Evolutionary conservation across 2,888 invertebrate species (phyloP).

Genomic region (Idaea biselata): DNA sequence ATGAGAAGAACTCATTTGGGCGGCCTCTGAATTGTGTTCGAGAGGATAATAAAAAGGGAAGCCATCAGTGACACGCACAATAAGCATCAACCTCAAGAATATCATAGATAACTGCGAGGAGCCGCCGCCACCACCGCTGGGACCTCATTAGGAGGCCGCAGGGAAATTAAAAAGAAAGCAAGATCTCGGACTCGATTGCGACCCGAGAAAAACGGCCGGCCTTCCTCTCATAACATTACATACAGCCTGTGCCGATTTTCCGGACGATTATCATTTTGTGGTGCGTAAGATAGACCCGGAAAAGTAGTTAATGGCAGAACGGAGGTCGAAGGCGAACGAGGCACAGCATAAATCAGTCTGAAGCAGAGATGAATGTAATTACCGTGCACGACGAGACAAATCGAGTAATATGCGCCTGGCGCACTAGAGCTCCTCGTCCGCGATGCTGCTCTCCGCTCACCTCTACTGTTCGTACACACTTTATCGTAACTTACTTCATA

Average conservation of each 20-base stretch:
- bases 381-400: slow-evolving; percentile 57
- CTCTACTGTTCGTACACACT: neutral
- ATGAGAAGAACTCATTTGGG: slow-evolving; percentile 78
- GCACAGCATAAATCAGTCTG: slow-evolving; percentile 62
- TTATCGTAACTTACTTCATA: neutral
- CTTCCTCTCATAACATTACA: slow-evolving; percentile 80
- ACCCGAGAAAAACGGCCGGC: slow-evolving; percentile 69
- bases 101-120: slow-evolving; percentile 78
- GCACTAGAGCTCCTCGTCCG: slow-evolving; percentile 14
- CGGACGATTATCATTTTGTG: slow-evolving; percentile 81
- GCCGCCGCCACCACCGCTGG: slow-evolving; percentile 63
- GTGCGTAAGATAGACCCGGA: slow-evolving; percentile 74
- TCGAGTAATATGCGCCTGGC: slow-evolving; percentile 40
- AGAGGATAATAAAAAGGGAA: slow-evolving; percentile 80
- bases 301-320: slow-evolving; percentile 70
- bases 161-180: slow-evolving; percentile 82
- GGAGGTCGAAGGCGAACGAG: slow-evolving; percentile 46
- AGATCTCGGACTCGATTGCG: slow-evolving; percentile 79
- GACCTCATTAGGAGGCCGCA: slow-evolving; percentile 80
- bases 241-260: slow-evolving; percentile 79
- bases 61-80: slow-evolving; percentile 81
- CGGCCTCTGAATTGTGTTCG: slow-evolving; percentile 79
- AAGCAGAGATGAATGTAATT: slow-evolving; percentile 67
- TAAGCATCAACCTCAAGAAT: slow-evolving; percentile 82
- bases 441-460: neutral